Percentiles rank a stretch among this genome's conserved stretches.
These are phyloP conservation scores for Clamator glandarius DNA, from an alignment of 2,797 vertebrate genomes.

Conservation along the genomic window DNA sequence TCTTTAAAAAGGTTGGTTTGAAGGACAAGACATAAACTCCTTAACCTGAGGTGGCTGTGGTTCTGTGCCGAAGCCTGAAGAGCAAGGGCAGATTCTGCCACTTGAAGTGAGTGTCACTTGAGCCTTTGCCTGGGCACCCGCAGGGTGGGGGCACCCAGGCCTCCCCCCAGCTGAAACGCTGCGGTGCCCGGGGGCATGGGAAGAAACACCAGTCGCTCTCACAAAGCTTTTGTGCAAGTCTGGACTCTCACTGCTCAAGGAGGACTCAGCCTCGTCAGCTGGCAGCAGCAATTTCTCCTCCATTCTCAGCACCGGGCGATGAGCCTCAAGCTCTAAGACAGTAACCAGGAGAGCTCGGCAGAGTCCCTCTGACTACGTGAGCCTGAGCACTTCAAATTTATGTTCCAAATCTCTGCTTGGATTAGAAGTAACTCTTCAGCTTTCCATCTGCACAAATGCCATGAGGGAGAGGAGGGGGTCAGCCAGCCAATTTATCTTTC, in stretches of 20 bases:
- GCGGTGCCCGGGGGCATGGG: background rate
- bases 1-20: constrained; percentile 71
- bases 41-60: background rate
- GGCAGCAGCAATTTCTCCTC: background rate
- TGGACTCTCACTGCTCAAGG: rapidly evolving
- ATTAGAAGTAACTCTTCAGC: constrained; percentile 57
- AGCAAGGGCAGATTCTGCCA: background rate
- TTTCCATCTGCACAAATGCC: constrained; percentile 32
- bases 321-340: background rate
- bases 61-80: background rate
- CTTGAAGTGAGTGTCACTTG: rapidly evolving
- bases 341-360: background rate
- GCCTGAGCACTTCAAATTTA: background rate
- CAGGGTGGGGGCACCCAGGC: background rate
- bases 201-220: background rate
- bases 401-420: background rate
- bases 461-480: constrained; percentile 51
- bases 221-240: background rate
- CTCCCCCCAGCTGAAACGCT: background rate
- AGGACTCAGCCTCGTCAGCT: background rate
- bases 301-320: rapidly evolving
- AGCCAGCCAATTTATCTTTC: constrained; percentile 51
- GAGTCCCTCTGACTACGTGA: background rate
- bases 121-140: background rate
- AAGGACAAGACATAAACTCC: constrained; percentile 71